Evolutionary conservation across 2,888 invertebrate genomes (phyloP).

Genomic region (Cremastobaeus sp.): DNA sequence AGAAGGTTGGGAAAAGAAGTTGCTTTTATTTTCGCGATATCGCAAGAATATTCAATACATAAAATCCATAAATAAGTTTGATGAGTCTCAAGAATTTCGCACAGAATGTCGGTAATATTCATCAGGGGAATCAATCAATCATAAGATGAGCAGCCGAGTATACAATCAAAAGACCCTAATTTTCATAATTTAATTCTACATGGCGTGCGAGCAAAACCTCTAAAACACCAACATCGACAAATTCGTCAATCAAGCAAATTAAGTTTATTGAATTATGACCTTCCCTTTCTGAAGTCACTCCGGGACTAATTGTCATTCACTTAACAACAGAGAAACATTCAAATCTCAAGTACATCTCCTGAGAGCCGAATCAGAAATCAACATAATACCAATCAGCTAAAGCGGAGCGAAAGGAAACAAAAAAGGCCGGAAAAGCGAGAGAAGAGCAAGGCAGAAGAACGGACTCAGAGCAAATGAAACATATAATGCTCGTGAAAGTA

Average conservation of each 20-base stretch:
- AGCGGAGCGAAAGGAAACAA: slow-evolving; percentile 1
- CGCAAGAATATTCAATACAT: too few species aligned
- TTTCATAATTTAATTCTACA: too few species aligned
- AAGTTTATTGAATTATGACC: slow-evolving; percentile 22
- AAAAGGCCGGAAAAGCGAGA: not conserved
- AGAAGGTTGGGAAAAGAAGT: too few species aligned
- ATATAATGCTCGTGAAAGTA: slow-evolving; percentile 39
- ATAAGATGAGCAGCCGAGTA: too few species aligned
- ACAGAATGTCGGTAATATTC: too few species aligned
- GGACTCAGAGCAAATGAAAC: slow-evolving; percentile 23
- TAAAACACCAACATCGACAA: too few species aligned
- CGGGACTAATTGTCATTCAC: slow-evolving; percentile 13
- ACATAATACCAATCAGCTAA: slow-evolving; percentile 21
- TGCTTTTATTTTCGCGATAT: too few species aligned
- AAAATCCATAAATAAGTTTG: too few species aligned
- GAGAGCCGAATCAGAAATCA: slow-evolving; percentile 27
- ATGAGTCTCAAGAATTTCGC: too few species aligned
- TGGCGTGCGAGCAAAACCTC: too few species aligned
- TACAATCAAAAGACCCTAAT: too few species aligned
- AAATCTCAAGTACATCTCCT: slow-evolving; percentile 31
- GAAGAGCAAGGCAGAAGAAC: not conserved
- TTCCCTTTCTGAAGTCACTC: not conserved
- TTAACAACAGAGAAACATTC: slow-evolving; percentile 17
- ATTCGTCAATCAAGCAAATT: not conserved
- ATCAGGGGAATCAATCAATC: too few species aligned